Percentiles rank a stretch among this genome's conserved stretches.
Conservation (phyloP, 2,888 invertebrate species). For the Theretra japonica region DNA sequence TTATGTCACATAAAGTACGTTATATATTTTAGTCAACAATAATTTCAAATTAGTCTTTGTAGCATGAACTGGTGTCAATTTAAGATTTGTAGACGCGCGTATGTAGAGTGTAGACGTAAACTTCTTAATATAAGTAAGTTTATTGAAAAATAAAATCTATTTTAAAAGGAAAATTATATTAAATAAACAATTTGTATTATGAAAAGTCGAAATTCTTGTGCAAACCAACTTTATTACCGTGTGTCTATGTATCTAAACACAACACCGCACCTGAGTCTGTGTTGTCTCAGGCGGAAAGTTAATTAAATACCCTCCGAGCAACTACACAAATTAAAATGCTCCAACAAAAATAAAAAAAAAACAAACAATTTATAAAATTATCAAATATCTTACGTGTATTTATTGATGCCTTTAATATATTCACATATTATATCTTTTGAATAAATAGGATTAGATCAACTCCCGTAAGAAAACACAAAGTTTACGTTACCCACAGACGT, state of each 20-base stretch:
- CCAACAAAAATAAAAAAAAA: constrained; percentile 8
- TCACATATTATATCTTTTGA: not conserved
- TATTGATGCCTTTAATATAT: not conserved
- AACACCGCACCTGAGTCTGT: constrained; percentile 14
- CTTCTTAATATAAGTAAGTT: no score
- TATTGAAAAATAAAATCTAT: not conserved
- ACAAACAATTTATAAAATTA: not conserved
- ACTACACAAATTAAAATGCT: not conserved
- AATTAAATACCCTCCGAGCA: not conserved
- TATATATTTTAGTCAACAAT: not conserved
- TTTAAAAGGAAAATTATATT: not conserved
- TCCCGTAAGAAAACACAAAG: constrained; percentile 39
- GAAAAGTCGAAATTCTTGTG: not conserved
- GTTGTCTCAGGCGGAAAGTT: constrained; percentile 11
- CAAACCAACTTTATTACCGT: not conserved
- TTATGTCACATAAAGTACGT: not conserved
- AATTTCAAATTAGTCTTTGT: no score
- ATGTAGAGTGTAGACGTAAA: no score
- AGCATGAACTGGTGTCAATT: no score
- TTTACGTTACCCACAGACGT: constrained; percentile 45
- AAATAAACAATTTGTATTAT: not conserved
- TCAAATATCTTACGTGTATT: not conserved
- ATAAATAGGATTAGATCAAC: not conserved
- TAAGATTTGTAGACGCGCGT: no score
- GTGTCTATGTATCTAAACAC: not conserved